A percentile compares a stretch with the other conserved stretches of the same genome.
These are phyloP conservation scores for Otocyon megalotis DNA, from an alignment of 2,113 vertebrate species.

Conservation along the genomic window DNA sequence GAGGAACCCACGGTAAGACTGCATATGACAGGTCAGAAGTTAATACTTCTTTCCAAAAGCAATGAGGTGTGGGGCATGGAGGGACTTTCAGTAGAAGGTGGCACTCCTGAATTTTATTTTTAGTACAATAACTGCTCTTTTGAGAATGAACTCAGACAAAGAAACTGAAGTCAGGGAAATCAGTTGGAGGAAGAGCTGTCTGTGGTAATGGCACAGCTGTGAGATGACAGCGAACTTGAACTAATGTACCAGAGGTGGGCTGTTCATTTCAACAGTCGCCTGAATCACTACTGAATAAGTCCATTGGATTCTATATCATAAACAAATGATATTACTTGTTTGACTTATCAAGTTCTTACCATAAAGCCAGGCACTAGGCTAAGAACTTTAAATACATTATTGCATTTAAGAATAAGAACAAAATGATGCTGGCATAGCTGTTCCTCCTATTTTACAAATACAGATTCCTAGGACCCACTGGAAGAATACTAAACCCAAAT, in stretches of 20 bases:
- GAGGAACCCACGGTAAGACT: not conserved
- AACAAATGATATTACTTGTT: not conserved
- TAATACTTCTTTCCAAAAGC: not conserved
- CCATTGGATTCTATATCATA: not conserved
- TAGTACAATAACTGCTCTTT: not conserved
- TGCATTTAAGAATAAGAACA: not conserved
- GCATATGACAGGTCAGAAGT: not conserved
- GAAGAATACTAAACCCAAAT: not conserved
- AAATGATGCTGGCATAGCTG: not conserved
- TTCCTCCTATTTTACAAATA: not conserved
- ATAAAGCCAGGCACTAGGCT: not conserved
- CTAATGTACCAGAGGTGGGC: not conserved
- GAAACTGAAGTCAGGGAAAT: not conserved
- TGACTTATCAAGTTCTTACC: not conserved
- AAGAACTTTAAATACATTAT: not conserved
- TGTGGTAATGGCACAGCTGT: not conserved
- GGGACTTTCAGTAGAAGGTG: not conserved
- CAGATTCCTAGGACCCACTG: not conserved
- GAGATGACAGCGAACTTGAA: not conserved
- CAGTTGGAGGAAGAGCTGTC: not conserved
- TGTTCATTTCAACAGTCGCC: not conserved
- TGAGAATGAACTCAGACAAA: not conserved
- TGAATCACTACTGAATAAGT: not conserved
- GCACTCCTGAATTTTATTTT: not conserved
- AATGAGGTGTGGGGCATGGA: not conserved